phyloP scores from a whole-genome alignment of 1,140 invertebrate genomes.

The Drosophila lini region DNA sequence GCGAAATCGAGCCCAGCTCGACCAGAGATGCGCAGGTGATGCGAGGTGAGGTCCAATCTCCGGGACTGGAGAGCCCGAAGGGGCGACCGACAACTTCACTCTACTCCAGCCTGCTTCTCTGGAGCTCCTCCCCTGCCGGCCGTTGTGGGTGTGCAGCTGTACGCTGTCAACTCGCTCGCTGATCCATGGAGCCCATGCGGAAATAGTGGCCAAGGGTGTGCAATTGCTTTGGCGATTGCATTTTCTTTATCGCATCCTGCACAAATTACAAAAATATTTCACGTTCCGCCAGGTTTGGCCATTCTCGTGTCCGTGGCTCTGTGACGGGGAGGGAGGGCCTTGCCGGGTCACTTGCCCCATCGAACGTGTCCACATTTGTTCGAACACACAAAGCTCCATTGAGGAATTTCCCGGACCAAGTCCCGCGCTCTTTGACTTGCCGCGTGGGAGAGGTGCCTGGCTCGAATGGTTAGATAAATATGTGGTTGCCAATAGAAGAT shows the following conservation, averaged over 20 bases:
- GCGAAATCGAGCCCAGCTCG: slow-evolving; percentile 17
- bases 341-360: slow-evolving; percentile 53
- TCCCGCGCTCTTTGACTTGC: slow-evolving; percentile 50
- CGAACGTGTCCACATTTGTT: slow-evolving; percentile 61
- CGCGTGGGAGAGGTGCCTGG: slow-evolving; percentile 47
- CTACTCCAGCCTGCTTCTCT: background rate
- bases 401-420: slow-evolving; percentile 24
- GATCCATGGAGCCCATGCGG: slow-evolving; percentile 53
- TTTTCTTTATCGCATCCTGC: slow-evolving; percentile 70
- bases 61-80: slow-evolving; percentile 29
- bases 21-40: slow-evolving; percentile 58
- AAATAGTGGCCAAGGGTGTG: slow-evolving; percentile 43
- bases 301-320: slow-evolving; percentile 26
- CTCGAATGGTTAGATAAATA: slow-evolving; percentile 25
- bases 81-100: slow-evolving; percentile 20
- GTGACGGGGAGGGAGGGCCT: slow-evolving; percentile 10
- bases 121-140: background rate
- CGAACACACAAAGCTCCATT: slow-evolving; percentile 17
- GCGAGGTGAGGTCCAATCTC: slow-evolving; percentile 33
- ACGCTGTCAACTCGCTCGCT: slow-evolving; percentile 49
- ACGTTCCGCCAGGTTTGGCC: slow-evolving; percentile 38
- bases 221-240: slow-evolving; percentile 51
- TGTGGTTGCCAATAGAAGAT: slow-evolving; percentile 15
- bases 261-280: slow-evolving; percentile 74
- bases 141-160: slow-evolving; percentile 63